Percentiles rank a stretch among this genome's conserved stretches.
Conservation (phyloP, 2,888 invertebrate genomes). For the Aromia moschata region DNA sequence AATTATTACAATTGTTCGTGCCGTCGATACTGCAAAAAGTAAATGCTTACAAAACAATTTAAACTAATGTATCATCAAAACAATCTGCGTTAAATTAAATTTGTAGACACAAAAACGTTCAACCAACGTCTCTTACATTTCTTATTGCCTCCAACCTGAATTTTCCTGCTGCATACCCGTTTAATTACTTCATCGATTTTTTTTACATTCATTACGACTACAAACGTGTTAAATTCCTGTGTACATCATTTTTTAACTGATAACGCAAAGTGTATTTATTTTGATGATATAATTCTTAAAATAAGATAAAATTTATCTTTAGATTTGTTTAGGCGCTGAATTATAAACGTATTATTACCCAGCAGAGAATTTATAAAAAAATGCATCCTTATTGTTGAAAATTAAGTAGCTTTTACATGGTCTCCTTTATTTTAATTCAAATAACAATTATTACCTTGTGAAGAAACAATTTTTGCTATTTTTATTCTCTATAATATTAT, state of each 20-base stretch:
- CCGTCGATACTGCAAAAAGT: no score
- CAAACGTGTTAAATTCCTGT: neutral
- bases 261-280: conserved; percentile 15
- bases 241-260: neutral
- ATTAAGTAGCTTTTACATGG: no score
- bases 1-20: no score
- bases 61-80: no score
- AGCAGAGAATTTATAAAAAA: no score
- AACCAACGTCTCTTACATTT: neutral
- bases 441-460: no score
- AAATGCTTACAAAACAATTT: no score
- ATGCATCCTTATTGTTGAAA: no score
- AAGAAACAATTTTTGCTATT: no score
- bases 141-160: neutral
- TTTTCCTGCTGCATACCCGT: neutral
- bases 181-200: neutral
- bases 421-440: no score
- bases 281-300: conserved; percentile 7
- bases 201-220: neutral
- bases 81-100: conserved; percentile 3
- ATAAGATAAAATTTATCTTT: conserved; percentile 16
- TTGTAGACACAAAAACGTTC: neutral
- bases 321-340: conserved; percentile 14
- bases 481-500: no score
- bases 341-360: no score